phyloP scores from a whole-genome alignment of 2,113 vertebrate genomes.

The Chlamydotis undulata region DNA sequence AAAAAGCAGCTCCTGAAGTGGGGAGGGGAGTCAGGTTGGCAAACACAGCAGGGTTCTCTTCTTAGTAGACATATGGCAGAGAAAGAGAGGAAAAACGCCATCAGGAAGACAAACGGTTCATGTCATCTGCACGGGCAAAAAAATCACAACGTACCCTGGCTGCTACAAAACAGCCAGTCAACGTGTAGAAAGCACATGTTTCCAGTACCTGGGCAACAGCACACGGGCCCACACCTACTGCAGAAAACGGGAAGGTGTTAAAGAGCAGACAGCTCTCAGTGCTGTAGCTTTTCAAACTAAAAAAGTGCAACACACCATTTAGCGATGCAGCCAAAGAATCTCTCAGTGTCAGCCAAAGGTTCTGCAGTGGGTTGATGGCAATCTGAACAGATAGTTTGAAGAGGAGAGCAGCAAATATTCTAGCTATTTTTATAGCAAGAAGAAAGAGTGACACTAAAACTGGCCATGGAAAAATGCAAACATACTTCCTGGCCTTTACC shows the following conservation, averaged over 20 bases:
- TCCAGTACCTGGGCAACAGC: background rate
- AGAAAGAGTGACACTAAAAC: background rate
- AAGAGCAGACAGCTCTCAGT: background rate
- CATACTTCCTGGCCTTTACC: background rate
- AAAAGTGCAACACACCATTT: background rate
- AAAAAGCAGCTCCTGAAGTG: background rate
- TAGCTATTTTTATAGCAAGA: background rate
- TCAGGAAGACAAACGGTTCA: background rate
- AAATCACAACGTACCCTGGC: background rate
- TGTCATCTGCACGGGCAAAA: background rate
- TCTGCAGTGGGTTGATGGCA: background rate
- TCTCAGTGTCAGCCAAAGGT: constrained; percentile 4
- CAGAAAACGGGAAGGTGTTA: background rate
- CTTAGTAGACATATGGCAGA: background rate
- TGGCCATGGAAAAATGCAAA: background rate
- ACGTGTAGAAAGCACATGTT: background rate
- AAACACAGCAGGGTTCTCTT: background rate
- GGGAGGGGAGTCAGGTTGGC: background rate
- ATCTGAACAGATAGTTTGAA: background rate
- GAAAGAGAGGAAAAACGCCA: background rate
- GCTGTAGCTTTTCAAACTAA: background rate
- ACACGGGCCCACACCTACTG: background rate
- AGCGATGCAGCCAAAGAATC: background rate
- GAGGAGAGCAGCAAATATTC: background rate
- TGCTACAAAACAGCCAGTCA: background rate